Evolutionary conservation across 2,888 invertebrate genomes (phyloP).

Genomic region (Adelognathus sp.): DNA sequence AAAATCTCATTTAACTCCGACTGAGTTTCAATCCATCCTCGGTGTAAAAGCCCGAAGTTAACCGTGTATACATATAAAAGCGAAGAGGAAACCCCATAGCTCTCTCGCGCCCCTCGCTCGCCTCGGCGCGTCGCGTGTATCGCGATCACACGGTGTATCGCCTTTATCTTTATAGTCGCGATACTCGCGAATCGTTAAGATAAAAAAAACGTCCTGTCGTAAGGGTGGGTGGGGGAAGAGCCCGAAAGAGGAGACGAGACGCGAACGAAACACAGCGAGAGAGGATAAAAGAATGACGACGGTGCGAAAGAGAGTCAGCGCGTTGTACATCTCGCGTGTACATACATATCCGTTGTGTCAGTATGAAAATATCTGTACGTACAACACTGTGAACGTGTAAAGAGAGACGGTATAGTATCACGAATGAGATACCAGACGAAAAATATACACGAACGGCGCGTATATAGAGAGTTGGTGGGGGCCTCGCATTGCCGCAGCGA

Average conservation of each 20-base stretch:
- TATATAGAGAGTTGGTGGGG: not conserved
- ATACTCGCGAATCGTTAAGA: constrained; percentile 60
- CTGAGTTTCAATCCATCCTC: too few species aligned
- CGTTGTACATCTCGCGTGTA: not conserved
- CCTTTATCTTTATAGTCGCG: constrained; percentile 62
- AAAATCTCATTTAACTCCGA: too few species aligned
- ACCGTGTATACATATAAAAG: constrained; percentile 24
- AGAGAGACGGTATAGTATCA: not conserved
- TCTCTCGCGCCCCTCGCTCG: constrained; percentile 6
- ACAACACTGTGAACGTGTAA: not conserved
- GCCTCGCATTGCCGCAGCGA: too few species aligned
- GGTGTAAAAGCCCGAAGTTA: not conserved
- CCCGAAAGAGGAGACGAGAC: constrained; percentile 18
- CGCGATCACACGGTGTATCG: constrained; percentile 59
- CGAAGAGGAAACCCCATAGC: constrained; percentile 45
- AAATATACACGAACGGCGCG: constrained; percentile 10
- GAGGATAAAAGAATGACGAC: constrained; percentile 35
- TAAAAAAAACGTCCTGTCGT: constrained; percentile 43
- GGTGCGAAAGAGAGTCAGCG: constrained; percentile 26
- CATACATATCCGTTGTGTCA: constrained; percentile 13
- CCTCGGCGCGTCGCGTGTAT: constrained; percentile 52
- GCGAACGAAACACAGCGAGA: constrained; percentile 11
- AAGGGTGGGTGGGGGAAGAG: constrained; percentile 18
- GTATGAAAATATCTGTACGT: constrained; percentile 34
- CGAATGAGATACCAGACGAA: constrained; percentile 8